phyloP scores from a whole-genome alignment of 2,113 vertebrate species.

The Physeter macrocephalus region DNA sequence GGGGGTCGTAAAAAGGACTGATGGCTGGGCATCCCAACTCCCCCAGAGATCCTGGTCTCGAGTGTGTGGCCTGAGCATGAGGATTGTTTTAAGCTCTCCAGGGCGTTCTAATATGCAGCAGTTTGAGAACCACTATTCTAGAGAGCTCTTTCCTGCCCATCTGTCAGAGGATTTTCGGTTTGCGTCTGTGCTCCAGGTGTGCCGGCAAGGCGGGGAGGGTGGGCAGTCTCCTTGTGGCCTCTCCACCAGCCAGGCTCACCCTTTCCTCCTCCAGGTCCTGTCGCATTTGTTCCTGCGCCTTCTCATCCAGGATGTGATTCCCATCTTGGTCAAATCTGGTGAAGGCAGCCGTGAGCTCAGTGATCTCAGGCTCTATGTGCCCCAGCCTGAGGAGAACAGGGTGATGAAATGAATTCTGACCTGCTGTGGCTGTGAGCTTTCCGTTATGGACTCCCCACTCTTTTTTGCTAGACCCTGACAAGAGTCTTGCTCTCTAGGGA shows the following conservation, averaged over 20 bases:
- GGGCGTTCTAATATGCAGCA: background rate
- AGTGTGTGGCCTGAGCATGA: background rate
- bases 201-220: too few species aligned
- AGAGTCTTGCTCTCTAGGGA: background rate
- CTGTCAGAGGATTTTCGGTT: background rate
- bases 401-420: background rate
- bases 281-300: slow-evolving; percentile 89
- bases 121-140: background rate
- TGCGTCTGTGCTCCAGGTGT: background rate
- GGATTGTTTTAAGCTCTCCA: background rate
- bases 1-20: background rate
- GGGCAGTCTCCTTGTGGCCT: background rate
- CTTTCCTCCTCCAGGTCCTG: slow-evolving; percentile 87
- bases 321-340: slow-evolving; percentile 90
- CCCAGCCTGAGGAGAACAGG: slow-evolving; percentile 84
- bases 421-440: background rate
- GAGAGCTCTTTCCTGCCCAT: background rate
- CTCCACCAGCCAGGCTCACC: slow-evolving; percentile 74
- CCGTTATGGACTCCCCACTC: background rate
- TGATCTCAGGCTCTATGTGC: slow-evolving; percentile 88
- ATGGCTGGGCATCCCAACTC: background rate
- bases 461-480: background rate
- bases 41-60: background rate
- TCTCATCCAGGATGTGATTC: slow-evolving; percentile 87
- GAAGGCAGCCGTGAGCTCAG: slow-evolving; percentile 90